phyloP scores from a whole-genome alignment of 2,888 invertebrate genomes.

The Pterostichus niger region DNA sequence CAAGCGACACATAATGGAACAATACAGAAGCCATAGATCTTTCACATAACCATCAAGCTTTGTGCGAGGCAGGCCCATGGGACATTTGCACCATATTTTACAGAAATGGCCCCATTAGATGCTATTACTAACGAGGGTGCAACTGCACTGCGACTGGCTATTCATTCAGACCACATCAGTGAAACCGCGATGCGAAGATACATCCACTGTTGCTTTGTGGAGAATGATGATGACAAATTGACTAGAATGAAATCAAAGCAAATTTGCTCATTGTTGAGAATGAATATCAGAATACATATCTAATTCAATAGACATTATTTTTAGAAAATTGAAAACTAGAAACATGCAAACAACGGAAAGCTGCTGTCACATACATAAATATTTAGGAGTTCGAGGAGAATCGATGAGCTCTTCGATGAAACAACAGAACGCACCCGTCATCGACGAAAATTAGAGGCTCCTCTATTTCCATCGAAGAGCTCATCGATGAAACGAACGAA shows the following conservation, averaged over 20 bases:
- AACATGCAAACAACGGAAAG: no score
- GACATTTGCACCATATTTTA: constrained; percentile 74
- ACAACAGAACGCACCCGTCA: no score
- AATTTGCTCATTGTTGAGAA: constrained; percentile 27
- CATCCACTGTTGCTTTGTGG: constrained; percentile 33
- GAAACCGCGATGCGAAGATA: constrained; percentile 37
- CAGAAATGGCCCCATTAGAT: constrained; percentile 75
- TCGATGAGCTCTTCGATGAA: no score
- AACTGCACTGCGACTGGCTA: constrained; percentile 42
- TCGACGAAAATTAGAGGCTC: no score
- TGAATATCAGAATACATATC: constrained; percentile 29
- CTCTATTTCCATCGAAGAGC: no score
- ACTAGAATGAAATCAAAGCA: constrained; percentile 40
- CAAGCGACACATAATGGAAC: constrained; percentile 62
- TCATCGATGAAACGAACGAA: no score
- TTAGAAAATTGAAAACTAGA: no score
- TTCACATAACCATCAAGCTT: constrained; percentile 69
- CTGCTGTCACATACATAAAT: no score
- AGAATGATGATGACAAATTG: constrained; percentile 36
- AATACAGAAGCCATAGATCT: constrained; percentile 68
- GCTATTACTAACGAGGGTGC: constrained; percentile 70
- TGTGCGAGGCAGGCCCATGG: constrained; percentile 72
- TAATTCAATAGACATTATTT: no score
- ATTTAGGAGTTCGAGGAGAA: no score
- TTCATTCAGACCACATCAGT: constrained; percentile 62